These are phyloP conservation scores for Cervus canadensis DNA, from an alignment of 2,113 vertebrate genomes.

Conservation along the genomic window DNA sequence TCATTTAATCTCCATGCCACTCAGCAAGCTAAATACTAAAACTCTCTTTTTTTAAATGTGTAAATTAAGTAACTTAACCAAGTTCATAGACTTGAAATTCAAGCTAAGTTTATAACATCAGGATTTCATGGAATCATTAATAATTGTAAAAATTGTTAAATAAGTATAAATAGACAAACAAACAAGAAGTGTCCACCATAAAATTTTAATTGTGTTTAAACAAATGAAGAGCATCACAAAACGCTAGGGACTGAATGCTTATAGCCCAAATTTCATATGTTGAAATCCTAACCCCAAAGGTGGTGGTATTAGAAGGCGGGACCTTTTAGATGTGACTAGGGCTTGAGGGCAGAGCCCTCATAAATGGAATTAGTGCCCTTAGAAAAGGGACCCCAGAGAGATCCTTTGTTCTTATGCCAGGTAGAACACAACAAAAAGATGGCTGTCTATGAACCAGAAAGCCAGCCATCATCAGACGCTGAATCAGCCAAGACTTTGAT, in stretches of 20 bases:
- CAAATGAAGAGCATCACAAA: neutral
- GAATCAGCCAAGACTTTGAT: neutral
- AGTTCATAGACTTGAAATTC: neutral
- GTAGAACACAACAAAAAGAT: neutral
- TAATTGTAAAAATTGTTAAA: neutral
- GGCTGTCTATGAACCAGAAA: neutral
- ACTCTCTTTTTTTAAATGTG: neutral
- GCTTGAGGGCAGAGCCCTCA: neutral
- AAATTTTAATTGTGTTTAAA: neutral
- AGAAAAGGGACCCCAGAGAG: neutral
- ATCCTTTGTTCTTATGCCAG: neutral
- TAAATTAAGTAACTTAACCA: neutral
- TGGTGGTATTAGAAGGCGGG: neutral
- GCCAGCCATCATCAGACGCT: neutral
- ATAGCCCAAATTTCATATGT: neutral
- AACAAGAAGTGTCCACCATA: neutral
- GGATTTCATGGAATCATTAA: neutral
- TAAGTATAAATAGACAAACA: neutral
- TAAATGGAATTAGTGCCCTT: neutral
- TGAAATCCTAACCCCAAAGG: neutral
- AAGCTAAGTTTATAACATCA: neutral
- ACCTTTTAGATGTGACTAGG: neutral
- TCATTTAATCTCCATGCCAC: neutral
- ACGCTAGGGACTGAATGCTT: neutral
- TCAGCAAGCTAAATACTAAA: neutral